These are phyloP conservation scores for Brachionus rubens DNA, from an alignment of 1,140 invertebrate species.

Conservation along the genomic window DNA sequence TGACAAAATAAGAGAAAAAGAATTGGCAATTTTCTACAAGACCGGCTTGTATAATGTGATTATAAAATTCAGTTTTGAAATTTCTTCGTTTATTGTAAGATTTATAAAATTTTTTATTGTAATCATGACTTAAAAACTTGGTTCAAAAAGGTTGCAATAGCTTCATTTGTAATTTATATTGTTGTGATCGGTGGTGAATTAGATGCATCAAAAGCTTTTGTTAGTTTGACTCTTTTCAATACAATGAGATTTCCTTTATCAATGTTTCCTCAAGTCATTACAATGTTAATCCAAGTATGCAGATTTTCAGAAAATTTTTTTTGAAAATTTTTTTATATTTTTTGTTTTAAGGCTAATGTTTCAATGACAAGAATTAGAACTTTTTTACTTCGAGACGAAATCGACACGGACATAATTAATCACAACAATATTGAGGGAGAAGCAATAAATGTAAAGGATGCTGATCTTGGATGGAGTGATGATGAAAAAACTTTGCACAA, in stretches of 20 bases:
- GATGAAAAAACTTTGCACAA: slow-evolving; percentile 6
- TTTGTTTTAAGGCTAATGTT: slow-evolving; percentile 24
- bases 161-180: slow-evolving; percentile 60
- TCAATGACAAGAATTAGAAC: slow-evolving; percentile 40
- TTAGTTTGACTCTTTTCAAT: slow-evolving; percentile 94
- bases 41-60: slow-evolving; percentile 64
- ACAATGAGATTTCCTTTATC: slow-evolving; percentile 83
- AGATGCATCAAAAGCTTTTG: slow-evolving; percentile 69
- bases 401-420: not conserved
- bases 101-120: not conserved
- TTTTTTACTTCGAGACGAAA: slow-evolving; percentile 38
- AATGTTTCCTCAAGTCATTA: slow-evolving; percentile 64
- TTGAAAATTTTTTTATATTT: not conserved
- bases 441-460: not conserved
- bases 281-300: slow-evolving; percentile 46
- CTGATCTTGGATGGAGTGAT: slow-evolving; percentile 43
- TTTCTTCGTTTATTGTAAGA: slow-evolving; percentile 77
- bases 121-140: not conserved
- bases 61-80: slow-evolving; percentile 89
- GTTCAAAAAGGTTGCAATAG: slow-evolving; percentile 49
- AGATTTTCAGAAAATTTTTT: not conserved
- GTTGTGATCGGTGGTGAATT: slow-evolving; percentile 52
- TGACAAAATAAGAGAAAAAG: slow-evolving; percentile 55
- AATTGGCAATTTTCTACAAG: slow-evolving; percentile 60
- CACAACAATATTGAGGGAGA: not conserved